A percentile compares a stretch with the other conserved stretches of the same genome.
Evolutionary conservation across 2,888 invertebrate species (phyloP).

Genomic region (Zygothrica quintamaculata): DNA sequence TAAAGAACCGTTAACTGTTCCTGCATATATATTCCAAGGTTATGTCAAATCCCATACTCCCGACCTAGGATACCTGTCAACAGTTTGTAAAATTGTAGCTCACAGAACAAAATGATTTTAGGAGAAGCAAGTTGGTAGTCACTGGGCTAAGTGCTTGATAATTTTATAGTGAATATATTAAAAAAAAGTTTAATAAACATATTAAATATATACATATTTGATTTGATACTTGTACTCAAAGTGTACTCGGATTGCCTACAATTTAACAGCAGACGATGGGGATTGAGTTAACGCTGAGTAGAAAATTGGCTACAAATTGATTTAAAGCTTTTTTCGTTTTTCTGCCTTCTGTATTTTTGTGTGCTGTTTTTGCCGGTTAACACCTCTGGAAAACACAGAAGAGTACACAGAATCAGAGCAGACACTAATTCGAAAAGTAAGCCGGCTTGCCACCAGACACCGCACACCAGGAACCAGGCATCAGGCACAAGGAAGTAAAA

Average conservation of each 20-base stretch:
- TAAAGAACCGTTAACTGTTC: conserved; percentile 50
- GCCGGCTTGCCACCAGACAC: too few relatives aligned
- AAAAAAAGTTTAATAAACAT: conserved; percentile 14
- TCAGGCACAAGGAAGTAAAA: neutral
- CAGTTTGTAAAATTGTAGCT: conserved; percentile 64
- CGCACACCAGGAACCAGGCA: too few relatives aligned
- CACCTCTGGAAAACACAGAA: neutral
- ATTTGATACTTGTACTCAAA: conserved; percentile 46
- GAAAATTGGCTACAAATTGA: conserved; percentile 1
- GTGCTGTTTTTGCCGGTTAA: conserved; percentile 20
- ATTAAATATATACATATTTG: conserved; percentile 36
- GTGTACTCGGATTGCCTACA: conserved; percentile 47
- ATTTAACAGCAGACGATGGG: conserved; percentile 56
- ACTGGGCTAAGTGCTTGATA: conserved; percentile 59
- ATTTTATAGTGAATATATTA: conserved; percentile 72
- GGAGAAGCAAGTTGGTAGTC: conserved; percentile 1
- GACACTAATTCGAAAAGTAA: too few relatives aligned
- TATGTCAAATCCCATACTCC: conserved; percentile 1
- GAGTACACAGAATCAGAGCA: neutral
- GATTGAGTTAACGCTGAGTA: conserved; percentile 47
- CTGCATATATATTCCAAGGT: neutral
- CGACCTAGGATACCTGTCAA: conserved; percentile 70
- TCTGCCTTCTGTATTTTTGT: too few relatives aligned
- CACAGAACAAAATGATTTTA: conserved; percentile 22
- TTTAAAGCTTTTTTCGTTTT: too few relatives aligned